Conservation (phyloP, 1,140 invertebrate genomes). For the Tachypleus tridentatus region DNA sequence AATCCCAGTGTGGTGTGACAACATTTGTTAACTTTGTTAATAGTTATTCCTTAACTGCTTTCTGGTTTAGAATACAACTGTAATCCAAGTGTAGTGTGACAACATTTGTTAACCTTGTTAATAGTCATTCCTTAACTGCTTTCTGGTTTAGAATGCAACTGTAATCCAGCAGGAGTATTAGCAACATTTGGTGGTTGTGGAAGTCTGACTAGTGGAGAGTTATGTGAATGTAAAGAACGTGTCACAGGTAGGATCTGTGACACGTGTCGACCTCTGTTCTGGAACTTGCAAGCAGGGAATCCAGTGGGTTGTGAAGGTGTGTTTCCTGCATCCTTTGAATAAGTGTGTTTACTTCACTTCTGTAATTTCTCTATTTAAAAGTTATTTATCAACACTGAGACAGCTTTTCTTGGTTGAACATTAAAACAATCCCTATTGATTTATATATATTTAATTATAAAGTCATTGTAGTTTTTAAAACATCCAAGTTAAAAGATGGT, state of each 20-base stretch:
- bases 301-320: constrained; percentile 72
- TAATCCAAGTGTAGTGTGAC: constrained; percentile 2
- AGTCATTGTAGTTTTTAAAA: too few species aligned
- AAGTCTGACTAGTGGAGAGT: constrained; percentile 67
- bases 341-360: too few species aligned
- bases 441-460: too few species aligned
- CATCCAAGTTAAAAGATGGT: too few species aligned
- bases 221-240: constrained; percentile 90
- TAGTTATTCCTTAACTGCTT: constrained; percentile 17
- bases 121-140: constrained; percentile 15
- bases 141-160: constrained; percentile 70
- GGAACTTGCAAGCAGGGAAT: constrained; percentile 84
- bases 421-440: too few species aligned
- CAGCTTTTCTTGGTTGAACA: too few species aligned
- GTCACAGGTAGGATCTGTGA: constrained; percentile 91
- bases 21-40: constrained; percentile 14
- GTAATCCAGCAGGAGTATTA: constrained; percentile 87
- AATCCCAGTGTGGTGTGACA: background rate
- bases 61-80: constrained; percentile 62
- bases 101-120: constrained; percentile 14
- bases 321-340: constrained; percentile 1
- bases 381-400: too few species aligned
- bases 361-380: too few species aligned
- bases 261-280: constrained; percentile 82
- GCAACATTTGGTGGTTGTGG: constrained; percentile 68